A percentile compares a stretch with the other conserved stretches of the same genome.
These are phyloP conservation scores for Eleginops maclovinus DNA, from an alignment of 2,113 vertebrate genomes.

Conservation along the genomic window DNA sequence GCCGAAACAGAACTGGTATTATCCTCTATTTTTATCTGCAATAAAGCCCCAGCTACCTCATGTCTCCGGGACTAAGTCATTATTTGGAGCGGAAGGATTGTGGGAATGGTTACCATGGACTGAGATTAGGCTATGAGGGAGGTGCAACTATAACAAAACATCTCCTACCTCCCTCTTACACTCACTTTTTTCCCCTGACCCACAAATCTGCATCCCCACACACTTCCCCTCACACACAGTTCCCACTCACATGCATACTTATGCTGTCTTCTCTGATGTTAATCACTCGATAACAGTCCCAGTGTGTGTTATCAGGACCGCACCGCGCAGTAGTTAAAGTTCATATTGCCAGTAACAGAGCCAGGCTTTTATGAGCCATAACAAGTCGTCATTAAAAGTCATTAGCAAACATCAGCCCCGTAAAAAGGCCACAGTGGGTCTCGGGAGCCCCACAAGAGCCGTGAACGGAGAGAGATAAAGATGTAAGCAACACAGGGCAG, in stretches of 20 bases:
- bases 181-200: conserved; percentile 16
- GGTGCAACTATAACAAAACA: conserved; percentile 22
- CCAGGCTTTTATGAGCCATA: conserved; percentile 73
- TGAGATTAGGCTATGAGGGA: conserved; percentile 29
- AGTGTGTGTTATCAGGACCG: conserved; percentile 60
- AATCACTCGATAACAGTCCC: conserved; percentile 66
- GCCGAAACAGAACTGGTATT: conserved; percentile 21
- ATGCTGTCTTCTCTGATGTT: conserved; percentile 58
- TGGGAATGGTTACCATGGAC: conserved; percentile 32
- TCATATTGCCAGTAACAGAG: conserved; percentile 66
- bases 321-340: conserved; percentile 63
- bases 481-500: conserved; percentile 42
- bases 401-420: conserved; percentile 71
- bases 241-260: conserved; percentile 39
- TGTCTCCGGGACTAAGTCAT: conserved; percentile 40
- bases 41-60: conserved; percentile 20
- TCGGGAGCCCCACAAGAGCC: conserved; percentile 62
- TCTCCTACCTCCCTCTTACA: conserved; percentile 5
- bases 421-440: conserved; percentile 72
- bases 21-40: conserved; percentile 41
- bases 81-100: conserved; percentile 58
- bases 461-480: conserved; percentile 58
- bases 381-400: conserved; percentile 74
- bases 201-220: conserved; percentile 37
- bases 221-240: conserved; percentile 13